These are phyloP conservation scores for Dicaeum eximium DNA, from an alignment of 2,113 vertebrate genomes.

Conservation along the genomic window DNA sequence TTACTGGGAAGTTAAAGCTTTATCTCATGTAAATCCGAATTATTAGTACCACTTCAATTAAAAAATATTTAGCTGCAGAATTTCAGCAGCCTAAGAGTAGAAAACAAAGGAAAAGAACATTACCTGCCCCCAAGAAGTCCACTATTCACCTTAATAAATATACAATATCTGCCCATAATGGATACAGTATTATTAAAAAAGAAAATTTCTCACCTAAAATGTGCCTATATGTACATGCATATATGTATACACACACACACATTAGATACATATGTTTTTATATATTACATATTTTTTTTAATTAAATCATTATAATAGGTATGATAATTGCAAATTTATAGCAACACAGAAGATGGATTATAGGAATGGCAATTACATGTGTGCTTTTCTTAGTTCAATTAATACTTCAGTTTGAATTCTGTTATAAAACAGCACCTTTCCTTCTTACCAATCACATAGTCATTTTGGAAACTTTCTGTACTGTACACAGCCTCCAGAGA, in stretches of 20 bases:
- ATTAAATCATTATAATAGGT: background rate
- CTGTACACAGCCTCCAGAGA: background rate
- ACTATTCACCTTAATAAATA: background rate
- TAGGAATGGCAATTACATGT: background rate
- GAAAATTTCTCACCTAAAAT: background rate
- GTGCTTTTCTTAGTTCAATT: background rate
- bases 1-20: background rate
- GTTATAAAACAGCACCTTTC: background rate
- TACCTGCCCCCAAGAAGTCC: accelerated
- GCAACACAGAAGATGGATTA: background rate
- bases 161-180: background rate
- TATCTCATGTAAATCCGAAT: background rate
- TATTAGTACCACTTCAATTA: background rate
- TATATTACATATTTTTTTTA: background rate
- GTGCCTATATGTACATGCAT: background rate
- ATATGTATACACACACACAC: accelerated
- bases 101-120: background rate
- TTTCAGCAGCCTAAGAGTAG: background rate
- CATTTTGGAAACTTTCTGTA: background rate
- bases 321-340: background rate
- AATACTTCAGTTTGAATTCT: background rate
- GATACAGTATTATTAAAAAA: background rate
- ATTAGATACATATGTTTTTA: background rate
- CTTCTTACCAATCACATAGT: background rate
- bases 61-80: background rate